Conservation (phyloP, 2,113 vertebrate genomes). For the Oncorhynchus mykiss region DNA sequence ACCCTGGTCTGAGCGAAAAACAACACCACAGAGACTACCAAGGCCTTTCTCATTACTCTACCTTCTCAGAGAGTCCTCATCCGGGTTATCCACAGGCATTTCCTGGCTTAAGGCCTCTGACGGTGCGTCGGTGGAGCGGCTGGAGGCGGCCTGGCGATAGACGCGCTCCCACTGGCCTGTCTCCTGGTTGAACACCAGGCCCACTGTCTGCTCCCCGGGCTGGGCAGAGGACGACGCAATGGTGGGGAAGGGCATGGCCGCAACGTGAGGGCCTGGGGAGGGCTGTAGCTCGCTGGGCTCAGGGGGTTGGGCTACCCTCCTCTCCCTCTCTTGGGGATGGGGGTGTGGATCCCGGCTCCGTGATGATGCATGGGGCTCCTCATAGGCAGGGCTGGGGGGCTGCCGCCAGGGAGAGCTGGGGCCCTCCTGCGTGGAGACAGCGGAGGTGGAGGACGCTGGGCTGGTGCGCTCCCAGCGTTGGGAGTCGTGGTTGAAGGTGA, state of each 20-base stretch:
- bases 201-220: conserved; percentile 89
- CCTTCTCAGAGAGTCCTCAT: conserved; percentile 97
- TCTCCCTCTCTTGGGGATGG: conserved; percentile 74
- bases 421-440: conserved; percentile 61
- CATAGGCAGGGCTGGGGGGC: conserved; percentile 67
- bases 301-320: conserved; percentile 55
- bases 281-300: conserved; percentile 74
- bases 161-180: conserved; percentile 94
- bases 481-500: conserved; percentile 97
- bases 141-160: conserved; percentile 85
- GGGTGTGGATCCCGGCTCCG: conserved; percentile 66
- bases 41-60: conserved; percentile 55
- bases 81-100: conserved; percentile 94
- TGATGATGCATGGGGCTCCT: conserved; percentile 71
- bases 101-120: conserved; percentile 98
- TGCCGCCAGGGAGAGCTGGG: conserved; percentile 45
- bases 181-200: conserved; percentile 95
- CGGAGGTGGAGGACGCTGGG: conserved; percentile 79
- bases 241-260: conserved; percentile 51
- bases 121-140: conserved; percentile 82
- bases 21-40: not conserved
- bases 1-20: not conserved
- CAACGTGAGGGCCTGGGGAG: conserved; percentile 59
- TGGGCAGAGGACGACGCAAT: conserved; percentile 69
- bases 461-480: conserved; percentile 95